Percentiles rank a stretch among this genome's conserved stretches.
phyloP scores from a whole-genome alignment of 37 sponge, comb jelly and placozoan genomes.

The Eunapius fragilis region DNA sequence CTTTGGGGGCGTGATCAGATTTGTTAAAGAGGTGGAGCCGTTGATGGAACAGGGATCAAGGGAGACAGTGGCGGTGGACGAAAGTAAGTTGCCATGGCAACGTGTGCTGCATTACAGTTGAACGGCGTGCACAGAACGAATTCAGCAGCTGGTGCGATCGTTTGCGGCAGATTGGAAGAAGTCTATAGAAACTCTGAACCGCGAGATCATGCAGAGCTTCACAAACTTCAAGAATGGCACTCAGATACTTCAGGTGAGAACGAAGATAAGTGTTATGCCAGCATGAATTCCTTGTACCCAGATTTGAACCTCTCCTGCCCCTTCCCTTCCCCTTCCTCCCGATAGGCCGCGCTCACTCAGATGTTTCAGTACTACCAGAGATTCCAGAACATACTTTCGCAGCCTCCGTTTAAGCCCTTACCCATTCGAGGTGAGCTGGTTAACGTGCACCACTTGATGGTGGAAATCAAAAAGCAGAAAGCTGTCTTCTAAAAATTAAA shows the following conservation, averaged over 20 bases:
- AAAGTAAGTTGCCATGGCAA: conserved; percentile 45
- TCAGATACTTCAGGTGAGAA: conserved; percentile 87
- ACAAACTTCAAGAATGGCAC: conserved; percentile 98
- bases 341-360: conserved; percentile 84
- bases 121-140: conserved; percentile 34
- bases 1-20: conserved; percentile 93
- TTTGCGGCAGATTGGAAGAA: conserved; percentile 93
- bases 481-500: conserved; percentile 80
- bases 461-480: conserved; percentile 94
- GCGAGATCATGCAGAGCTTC: conserved; percentile 89
- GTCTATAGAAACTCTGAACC: conserved; percentile 85
- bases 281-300: too few species aligned
- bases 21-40: conserved; percentile 93
- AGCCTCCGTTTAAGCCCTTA: conserved; percentile 86
- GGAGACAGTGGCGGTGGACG: conserved; percentile 63
- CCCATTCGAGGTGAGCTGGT: conserved; percentile 82
- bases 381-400: conserved; percentile 89
- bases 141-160: conserved; percentile 87
- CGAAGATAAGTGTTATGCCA: not conserved
- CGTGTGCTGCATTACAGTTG: not conserved
- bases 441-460: conserved; percentile 98
- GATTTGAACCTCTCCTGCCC: too few species aligned
- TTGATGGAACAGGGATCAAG: conserved; percentile 74
- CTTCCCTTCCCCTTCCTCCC: too few species aligned
- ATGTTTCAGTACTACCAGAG: conserved; percentile 98